A percentile compares a stretch with the other conserved stretches of the same genome.
These are phyloP conservation scores for Odobenus rosmarus DNA, from an alignment of 2,113 vertebrate species.

Conservation along the genomic window DNA sequence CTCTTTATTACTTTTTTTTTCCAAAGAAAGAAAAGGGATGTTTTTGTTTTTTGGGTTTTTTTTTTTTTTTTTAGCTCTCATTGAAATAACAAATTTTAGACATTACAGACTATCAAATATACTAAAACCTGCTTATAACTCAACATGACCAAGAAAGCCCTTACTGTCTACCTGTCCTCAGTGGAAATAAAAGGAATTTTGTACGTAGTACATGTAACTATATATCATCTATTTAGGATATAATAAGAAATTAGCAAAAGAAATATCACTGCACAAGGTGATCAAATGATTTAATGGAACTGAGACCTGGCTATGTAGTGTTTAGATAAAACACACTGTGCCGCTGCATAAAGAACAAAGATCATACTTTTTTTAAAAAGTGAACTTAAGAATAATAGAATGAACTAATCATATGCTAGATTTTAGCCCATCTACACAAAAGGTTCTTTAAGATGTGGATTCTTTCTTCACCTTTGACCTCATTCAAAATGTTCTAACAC, in stretches of 20 bases:
- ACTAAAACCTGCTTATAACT: not conserved
- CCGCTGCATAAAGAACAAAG: not conserved
- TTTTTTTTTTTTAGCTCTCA: not conserved
- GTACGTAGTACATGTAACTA: not conserved
- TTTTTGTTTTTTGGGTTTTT: not conserved
- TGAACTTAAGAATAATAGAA: not conserved
- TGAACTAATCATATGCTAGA: not conserved
- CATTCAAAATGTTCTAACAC: slow-evolving; percentile 14
- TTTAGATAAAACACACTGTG: not conserved
- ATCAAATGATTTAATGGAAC: not conserved
- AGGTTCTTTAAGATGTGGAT: not conserved
- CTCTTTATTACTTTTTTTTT: not conserved
- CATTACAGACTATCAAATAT: not conserved
- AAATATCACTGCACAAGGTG: not conserved
- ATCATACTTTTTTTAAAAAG: not conserved
- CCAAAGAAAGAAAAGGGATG: not conserved
- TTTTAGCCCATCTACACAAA: not conserved
- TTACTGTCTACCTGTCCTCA: not conserved
- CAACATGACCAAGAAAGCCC: not conserved
- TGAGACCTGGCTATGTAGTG: not conserved
- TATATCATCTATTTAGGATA: not conserved
- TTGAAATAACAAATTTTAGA: not conserved
- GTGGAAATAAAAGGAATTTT: slow-evolving; percentile 30
- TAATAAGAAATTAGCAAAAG: not conserved
- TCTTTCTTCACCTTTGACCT: slow-evolving; percentile 29